Percentiles rank a stretch among this genome's conserved stretches.
Evolutionary conservation across 2,888 invertebrate species (phyloP).

Genomic region (Pyrrhosoma nymphula): DNA sequence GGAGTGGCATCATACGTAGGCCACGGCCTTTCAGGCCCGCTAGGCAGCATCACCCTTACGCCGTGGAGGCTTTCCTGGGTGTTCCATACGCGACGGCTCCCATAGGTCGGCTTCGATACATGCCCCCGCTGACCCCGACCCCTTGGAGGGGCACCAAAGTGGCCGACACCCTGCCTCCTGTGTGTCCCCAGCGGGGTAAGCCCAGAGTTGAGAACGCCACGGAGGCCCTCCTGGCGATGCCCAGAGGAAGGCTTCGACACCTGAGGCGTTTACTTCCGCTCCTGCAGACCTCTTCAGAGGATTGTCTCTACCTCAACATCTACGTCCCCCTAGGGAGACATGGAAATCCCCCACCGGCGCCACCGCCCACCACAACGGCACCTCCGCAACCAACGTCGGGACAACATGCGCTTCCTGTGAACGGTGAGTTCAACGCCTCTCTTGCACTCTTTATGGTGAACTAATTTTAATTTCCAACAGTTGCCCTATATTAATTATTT

Average conservation of each 20-base stretch:
- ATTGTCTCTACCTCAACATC: constrained; percentile 93
- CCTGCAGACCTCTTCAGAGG: constrained; percentile 91
- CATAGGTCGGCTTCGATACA: constrained; percentile 86
- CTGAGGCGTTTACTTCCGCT: constrained; percentile 85
- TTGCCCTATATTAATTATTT: too few species aligned
- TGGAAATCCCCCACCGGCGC: constrained; percentile 13
- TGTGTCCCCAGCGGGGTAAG: constrained; percentile 60
- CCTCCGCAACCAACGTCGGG: constrained; percentile 29
- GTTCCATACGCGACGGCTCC: constrained; percentile 97
- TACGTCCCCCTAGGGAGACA: constrained; percentile 83
- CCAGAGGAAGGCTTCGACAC: constrained; percentile 87
- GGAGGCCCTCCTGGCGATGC: constrained; percentile 85
- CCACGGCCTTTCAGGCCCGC: constrained; percentile 50
- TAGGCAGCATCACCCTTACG: constrained; percentile 51
- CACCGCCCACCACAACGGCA: neutral
- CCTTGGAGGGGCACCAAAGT: constrained; percentile 67
- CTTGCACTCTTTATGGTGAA: neutral
- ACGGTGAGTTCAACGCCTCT: constrained; percentile 17
- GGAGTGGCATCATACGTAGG: neutral
- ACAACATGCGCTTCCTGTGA: neutral
- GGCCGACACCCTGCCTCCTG: constrained; percentile 64
- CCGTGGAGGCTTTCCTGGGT: constrained; percentile 94
- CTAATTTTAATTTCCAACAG: neutral
- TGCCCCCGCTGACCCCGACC: constrained; percentile 66
- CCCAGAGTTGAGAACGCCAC: constrained; percentile 49